Evolutionary conservation across 37 sponge, comb jelly and placozoan species (phyloP), one percentile per base, ranked within the genome.

Genomic region (Bolinopsis microptera): DNA sequence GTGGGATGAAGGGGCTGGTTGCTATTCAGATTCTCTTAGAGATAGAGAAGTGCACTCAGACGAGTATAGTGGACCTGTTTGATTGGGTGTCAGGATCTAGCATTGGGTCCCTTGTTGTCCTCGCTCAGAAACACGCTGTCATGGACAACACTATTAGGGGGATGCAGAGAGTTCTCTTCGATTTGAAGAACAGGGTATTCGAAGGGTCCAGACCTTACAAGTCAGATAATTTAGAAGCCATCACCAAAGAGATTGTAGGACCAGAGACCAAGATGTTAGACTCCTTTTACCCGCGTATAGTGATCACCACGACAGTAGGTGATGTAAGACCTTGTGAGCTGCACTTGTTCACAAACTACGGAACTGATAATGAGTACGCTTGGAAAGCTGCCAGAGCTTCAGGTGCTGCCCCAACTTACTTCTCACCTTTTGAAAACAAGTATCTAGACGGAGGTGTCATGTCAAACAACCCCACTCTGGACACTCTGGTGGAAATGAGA

Each of bases 291-390:
- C 75, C 75, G 3, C 26, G 75, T 30, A 27, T 72, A 8, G 18
- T 72, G 5, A 27, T 72, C 2, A 72, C 75, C 22, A 72, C 75
- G 26, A 27, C 31, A 21, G 31, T 72, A 24, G 75, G 30, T 8
- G 75, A 72, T 21, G 75, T 72, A 3, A 24, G 75, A 24, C 75
- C 75, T 23, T 72, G 75, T 72, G n/a, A 30, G 31, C 25, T 72
- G 75, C 75, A 72, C 75, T 28, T 72, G 31, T 72, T 72, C 75
- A 72, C 75, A 8, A 72, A 72, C 75, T 72, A 72, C 18, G 75
- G 75, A 5, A 28, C 26, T 23, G 31, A 24, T 3, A 72, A 72
- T 21, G 75, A 72, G 75, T 28, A 72, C 75, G 26, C 75, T 21
- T 72, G 75, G 75, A 72, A 72, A 24, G 75, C 75, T 5, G 75